Evolutionary conservation across 2,888 invertebrate species (phyloP).

Genomic region (Eupithecia exiguata): DNA sequence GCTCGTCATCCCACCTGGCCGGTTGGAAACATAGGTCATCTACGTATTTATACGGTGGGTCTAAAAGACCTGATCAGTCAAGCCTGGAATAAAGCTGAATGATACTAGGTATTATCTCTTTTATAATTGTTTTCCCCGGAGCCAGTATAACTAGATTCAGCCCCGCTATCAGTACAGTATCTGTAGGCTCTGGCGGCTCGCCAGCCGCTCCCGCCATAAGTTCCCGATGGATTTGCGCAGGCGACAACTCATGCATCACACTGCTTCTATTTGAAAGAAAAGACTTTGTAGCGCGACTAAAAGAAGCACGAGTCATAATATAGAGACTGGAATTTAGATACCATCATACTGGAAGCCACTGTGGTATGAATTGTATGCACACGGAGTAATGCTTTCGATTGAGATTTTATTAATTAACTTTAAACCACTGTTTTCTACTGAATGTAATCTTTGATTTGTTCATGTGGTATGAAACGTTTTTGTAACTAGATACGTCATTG

Average conservation of each 20-base stretch:
- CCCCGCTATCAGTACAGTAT: conserved; percentile 20
- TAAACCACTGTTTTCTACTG: not conserved
- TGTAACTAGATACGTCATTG: too few species aligned
- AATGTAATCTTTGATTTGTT: too few species aligned
- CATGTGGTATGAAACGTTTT: too few species aligned
- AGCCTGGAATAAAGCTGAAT: not conserved
- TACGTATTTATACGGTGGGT: not conserved
- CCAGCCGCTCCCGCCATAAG: conserved; percentile 32
- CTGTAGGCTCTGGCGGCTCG: conserved; percentile 29
- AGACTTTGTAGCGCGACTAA: conserved; percentile 5
- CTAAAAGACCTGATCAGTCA: not conserved
- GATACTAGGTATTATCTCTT: not conserved
- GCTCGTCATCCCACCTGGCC: not conserved
- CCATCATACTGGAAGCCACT: too few species aligned
- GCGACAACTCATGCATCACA: conserved; percentile 37
- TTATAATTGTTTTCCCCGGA: conserved; percentile 2
- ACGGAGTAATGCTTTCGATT: too few species aligned
- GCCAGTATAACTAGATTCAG: conserved; percentile 8
- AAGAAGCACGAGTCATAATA: not conserved
- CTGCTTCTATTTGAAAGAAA: conserved; percentile 20
- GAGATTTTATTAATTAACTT: not conserved
- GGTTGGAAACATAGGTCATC: not conserved
- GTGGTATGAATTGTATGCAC: too few species aligned
- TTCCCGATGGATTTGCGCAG: conserved; percentile 34
- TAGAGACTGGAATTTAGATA: too few species aligned